Evolutionary conservation across 2,888 invertebrate species (phyloP), one percentile per base, ranked within the genome.

Genomic region (Boloria euphrosyne): DNA sequence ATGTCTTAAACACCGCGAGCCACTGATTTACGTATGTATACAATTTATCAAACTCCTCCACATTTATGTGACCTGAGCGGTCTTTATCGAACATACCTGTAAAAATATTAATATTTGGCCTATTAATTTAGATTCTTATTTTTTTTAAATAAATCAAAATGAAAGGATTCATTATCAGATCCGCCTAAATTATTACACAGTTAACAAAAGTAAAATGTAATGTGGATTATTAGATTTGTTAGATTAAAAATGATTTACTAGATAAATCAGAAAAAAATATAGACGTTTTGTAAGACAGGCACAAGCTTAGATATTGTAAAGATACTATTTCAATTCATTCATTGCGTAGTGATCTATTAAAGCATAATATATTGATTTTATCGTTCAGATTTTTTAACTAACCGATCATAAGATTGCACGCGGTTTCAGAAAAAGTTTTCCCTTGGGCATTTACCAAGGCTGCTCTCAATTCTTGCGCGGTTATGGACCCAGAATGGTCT

Each of bases 21-120:
- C 98, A 98, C 74, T 98, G 96, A 85, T 97, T 97, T 46, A 98
- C 95, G 79, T 98, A 98, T 65, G 94, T 95, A 86, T 96, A 98
- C 18, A 98, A 92, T 76, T 96, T 95, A 82, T 96, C 96, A 82
- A 98, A 98, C 84, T 97, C 97, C 72, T 94, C 93, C 2, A 97
- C 76, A 80, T 97, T 96, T 73, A 98, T 97, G 27, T 95, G 95
- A n/a, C 97, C 97, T 73, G 94, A 95, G 69, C 95, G 95, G 78
- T 97, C 96, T 75, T 94, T 94, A 81, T 98, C 97, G 85, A 98
- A 98, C 96, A 98, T 96, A 64, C 96, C 96, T 96, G 81, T 55
- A 84, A 87, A 77, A 66, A 7, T 31, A n/a, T 13, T 13, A 16
- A 7, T 38, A 22, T 22, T 22, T 3, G 22, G 22, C 22, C 22